Conservation (phyloP, 1,140 invertebrate genomes). For the Lordiphosa collinella region DNA sequence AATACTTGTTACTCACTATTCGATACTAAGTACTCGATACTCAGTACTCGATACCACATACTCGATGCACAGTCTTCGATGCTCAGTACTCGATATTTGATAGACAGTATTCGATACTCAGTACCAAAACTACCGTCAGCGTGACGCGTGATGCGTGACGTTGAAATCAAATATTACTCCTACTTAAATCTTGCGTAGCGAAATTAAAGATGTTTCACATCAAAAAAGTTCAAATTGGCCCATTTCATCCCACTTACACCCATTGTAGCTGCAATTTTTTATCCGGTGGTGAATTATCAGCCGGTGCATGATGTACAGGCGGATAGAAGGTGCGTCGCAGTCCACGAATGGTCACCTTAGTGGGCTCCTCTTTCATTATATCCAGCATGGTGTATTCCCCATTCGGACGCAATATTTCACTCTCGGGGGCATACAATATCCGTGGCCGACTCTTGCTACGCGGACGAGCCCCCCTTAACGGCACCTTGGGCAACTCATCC, state of each 20-base stretch:
- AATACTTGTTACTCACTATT: no score
- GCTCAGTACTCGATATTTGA: no score
- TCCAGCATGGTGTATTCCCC: conserved; percentile 90
- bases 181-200: no score
- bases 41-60: no score
- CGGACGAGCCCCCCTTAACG: conserved; percentile 82
- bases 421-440: conserved; percentile 88
- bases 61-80: no score
- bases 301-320: conserved; percentile 88
- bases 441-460: conserved; percentile 90
- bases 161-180: no score
- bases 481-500: conserved; percentile 80
- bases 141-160: no score
- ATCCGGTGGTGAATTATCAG: conserved; percentile 91
- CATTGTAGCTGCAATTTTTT: conserved; percentile 93
- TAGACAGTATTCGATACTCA: no score
- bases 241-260: conserved; percentile 85
- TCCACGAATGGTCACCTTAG: conserved; percentile 90
- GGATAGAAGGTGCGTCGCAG: conserved; percentile 92
- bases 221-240: no score
- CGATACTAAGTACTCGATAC: no score
- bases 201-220: no score
- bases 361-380: conserved; percentile 90
- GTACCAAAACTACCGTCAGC: no score
- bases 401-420: conserved; percentile 85